A percentile compares a stretch with the other conserved stretches of the same genome.
Evolutionary conservation across 2,113 vertebrate species (phyloP).

Genomic region (Chlorocebus sabaeus): DNA sequence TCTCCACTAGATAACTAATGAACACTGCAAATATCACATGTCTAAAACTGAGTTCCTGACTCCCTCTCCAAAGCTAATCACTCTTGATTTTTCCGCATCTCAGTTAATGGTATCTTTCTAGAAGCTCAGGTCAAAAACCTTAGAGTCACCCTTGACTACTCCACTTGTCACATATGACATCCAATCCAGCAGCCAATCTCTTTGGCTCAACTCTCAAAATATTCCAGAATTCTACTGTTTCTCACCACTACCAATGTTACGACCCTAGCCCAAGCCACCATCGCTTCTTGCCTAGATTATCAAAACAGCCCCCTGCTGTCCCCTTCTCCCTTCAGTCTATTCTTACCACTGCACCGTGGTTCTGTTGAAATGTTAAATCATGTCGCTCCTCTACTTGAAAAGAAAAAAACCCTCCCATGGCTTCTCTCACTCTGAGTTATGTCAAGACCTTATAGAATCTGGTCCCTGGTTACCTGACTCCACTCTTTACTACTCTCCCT

Average conservation of each 20-base stretch:
- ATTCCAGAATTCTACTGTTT: not conserved
- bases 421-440: not conserved
- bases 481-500: not conserved
- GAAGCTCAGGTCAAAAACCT: not conserved
- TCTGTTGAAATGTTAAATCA: not conserved
- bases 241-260: not conserved
- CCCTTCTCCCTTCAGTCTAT: not conserved
- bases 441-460: not conserved
- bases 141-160: not conserved
- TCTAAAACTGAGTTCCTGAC: constrained; percentile 8
- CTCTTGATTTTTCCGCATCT: not conserved
- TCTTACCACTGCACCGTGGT: not conserved
- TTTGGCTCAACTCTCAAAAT: not conserved
- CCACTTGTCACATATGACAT: not conserved
- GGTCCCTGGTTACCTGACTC: not conserved
- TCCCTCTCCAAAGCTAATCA: not conserved
- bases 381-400: not conserved
- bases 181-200: not conserved
- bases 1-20: not conserved
- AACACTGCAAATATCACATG: not conserved
- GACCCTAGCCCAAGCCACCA: not conserved
- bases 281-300: not conserved
- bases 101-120: not conserved
- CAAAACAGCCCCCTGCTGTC: not conserved
- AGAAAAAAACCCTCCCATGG: not conserved